Percentiles rank a stretch among this genome's conserved stretches.
phyloP scores from a whole-genome alignment of 2,888 invertebrate species.

The Ophion slaviceki region DNA sequence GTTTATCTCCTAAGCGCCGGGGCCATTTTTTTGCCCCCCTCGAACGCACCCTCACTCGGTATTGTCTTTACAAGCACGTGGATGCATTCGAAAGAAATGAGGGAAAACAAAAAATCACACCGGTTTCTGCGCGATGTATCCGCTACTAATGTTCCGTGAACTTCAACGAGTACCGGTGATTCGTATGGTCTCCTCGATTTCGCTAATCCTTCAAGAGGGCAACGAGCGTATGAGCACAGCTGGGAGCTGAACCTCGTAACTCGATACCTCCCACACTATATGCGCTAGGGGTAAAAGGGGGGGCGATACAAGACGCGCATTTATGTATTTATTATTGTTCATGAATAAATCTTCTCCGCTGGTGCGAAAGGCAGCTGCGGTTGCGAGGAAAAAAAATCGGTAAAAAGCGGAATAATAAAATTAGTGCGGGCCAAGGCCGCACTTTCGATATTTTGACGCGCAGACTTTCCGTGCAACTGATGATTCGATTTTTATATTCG shows the following conservation, averaged over 20 bases:
- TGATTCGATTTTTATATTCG: too few relatives aligned
- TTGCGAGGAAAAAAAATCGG: not conserved
- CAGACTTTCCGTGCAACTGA: too few relatives aligned
- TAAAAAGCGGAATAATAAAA: not conserved
- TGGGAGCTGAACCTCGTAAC: conserved; percentile 48
- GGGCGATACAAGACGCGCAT: conserved; percentile 12
- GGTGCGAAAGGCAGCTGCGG: conserved; percentile 23
- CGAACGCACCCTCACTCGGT: conserved; percentile 23
- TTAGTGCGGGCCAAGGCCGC: not conserved
- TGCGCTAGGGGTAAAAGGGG: conserved; percentile 10
- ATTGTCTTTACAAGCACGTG: conserved; percentile 58
- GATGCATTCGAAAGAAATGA: conserved; percentile 28
- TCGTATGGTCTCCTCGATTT: conserved; percentile 32
- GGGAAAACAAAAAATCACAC: conserved; percentile 13
- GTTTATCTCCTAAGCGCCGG: conserved; percentile 28
- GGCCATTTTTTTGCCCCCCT: conserved; percentile 47
- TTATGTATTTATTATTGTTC: conserved; percentile 45
- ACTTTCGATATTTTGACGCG: not conserved
- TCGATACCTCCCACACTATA: conserved; percentile 57
- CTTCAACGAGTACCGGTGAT: conserved; percentile 9
- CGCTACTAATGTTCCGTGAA: conserved; percentile 26
- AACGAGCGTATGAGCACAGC: conserved; percentile 49
- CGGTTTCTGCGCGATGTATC: conserved; percentile 11
- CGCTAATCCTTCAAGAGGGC: conserved; percentile 54
- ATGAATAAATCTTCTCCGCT: conserved; percentile 37